phyloP scores from a whole-genome alignment of 2,888 invertebrate genomes.

The Hydropsyche betteni region DNA sequence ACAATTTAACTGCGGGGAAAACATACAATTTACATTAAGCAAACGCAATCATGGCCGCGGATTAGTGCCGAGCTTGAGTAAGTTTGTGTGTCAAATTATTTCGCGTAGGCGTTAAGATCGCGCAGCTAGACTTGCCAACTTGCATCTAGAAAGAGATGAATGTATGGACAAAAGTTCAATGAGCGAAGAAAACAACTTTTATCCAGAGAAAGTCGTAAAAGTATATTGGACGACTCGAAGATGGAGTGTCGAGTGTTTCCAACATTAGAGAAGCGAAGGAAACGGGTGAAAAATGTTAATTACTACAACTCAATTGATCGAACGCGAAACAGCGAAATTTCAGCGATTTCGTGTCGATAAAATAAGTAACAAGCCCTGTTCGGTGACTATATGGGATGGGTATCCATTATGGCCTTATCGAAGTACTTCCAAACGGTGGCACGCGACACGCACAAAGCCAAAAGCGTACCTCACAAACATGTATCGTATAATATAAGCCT shows the following conservation, averaged over 20 bases:
- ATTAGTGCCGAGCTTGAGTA: constrained; percentile 45
- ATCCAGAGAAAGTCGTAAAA: background rate
- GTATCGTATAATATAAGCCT: background rate
- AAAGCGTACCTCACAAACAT: background rate
- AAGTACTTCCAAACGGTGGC: constrained; percentile 43
- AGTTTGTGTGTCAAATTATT: constrained; percentile 48
- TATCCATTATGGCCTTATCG: constrained; percentile 50
- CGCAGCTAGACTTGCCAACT: background rate
- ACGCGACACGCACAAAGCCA: constrained; percentile 44
- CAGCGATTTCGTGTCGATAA: too few species aligned
- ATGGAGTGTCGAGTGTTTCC: too few species aligned
- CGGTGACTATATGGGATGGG: too few species aligned
- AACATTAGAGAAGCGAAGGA: too few species aligned
- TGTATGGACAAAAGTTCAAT: background rate
- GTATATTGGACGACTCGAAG: too few species aligned
- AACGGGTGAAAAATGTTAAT: too few species aligned
- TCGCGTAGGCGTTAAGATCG: constrained; percentile 17
- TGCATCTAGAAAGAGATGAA: background rate
- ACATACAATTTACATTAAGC: constrained; percentile 51
- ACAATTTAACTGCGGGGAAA: constrained; percentile 50
- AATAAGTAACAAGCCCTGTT: too few species aligned
- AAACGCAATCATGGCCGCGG: constrained; percentile 48
- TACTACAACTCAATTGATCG: too few species aligned
- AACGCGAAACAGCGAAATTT: too few species aligned
- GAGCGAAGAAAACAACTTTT: background rate